These are phyloP conservation scores for Sialia sialis DNA, from an alignment of 2,113 vertebrate species.

Conservation along the genomic window DNA sequence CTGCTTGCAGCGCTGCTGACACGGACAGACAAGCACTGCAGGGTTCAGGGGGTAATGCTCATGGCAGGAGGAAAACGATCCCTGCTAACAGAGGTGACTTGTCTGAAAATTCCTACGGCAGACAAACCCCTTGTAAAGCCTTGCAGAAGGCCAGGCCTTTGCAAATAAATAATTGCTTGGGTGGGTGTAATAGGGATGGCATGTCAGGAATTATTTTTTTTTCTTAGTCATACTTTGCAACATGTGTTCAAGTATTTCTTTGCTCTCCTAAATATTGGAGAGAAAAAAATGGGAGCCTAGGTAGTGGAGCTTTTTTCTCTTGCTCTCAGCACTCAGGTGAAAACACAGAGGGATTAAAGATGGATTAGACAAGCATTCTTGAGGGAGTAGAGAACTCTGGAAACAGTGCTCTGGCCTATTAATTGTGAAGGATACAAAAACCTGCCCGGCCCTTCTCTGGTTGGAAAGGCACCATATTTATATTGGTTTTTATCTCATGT, in stretches of 20 bases:
- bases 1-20: neutral
- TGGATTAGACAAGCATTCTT: neutral
- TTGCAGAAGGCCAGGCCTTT: neutral
- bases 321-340: neutral
- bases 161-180: neutral
- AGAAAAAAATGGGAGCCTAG: neutral
- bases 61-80: neutral
- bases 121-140: neutral
- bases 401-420: neutral
- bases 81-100: neutral
- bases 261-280: neutral
- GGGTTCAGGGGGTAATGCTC: neutral
- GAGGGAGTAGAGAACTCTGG: neutral
- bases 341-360: neutral
- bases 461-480: neutral
- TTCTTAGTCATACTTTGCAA: conserved; percentile 8
- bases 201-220: neutral
- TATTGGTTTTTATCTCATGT: neutral
- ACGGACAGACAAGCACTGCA: neutral
- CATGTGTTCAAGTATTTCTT: neutral
- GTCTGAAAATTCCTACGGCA: neutral
- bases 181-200: neutral
- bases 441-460: neutral
- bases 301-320: neutral
- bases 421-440: neutral